Evolutionary conservation across 2,113 vertebrate genomes (phyloP).

Genomic region (Myrmecophaga tridactyla): DNA sequence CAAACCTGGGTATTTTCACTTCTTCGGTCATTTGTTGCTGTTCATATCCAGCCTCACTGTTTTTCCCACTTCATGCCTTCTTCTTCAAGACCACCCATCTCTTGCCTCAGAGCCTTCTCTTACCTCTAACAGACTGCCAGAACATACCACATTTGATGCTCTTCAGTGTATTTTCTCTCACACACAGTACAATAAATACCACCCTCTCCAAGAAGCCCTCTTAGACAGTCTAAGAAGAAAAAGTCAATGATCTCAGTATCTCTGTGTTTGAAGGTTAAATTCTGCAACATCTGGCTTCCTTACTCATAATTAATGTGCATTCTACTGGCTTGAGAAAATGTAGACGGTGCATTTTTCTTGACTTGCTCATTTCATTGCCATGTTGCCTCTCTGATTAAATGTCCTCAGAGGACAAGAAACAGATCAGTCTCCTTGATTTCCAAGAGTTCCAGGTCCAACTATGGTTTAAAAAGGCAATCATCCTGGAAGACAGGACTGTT

Average conservation of each 20-base stretch:
- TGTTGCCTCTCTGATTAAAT: slow-evolving; percentile 21
- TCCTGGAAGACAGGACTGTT: neutral
- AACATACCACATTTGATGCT: neutral
- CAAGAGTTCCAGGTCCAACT: neutral
- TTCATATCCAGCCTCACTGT: neutral
- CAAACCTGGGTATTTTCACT: neutral
- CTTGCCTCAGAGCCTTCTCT: neutral
- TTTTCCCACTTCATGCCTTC: neutral
- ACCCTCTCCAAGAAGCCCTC: neutral
- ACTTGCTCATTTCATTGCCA: neutral
- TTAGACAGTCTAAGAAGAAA: neutral
- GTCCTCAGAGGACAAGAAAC: slow-evolving; percentile 27
- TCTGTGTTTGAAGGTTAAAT: neutral
- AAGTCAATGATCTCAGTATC: neutral
- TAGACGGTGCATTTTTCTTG: neutral
- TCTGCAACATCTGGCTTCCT: slow-evolving; percentile 11
- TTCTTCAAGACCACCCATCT: neutral
- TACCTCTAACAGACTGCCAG: neutral
- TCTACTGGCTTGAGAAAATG: neutral
- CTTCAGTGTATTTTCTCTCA: neutral
- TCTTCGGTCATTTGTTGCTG: neutral
- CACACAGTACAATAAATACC: neutral
- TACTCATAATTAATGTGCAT: neutral
- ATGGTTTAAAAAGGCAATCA: neutral
- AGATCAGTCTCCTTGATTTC: neutral